Evolutionary conservation across 2,888 invertebrate species (phyloP).

Genomic region (Protophormia terraenovae): DNA sequence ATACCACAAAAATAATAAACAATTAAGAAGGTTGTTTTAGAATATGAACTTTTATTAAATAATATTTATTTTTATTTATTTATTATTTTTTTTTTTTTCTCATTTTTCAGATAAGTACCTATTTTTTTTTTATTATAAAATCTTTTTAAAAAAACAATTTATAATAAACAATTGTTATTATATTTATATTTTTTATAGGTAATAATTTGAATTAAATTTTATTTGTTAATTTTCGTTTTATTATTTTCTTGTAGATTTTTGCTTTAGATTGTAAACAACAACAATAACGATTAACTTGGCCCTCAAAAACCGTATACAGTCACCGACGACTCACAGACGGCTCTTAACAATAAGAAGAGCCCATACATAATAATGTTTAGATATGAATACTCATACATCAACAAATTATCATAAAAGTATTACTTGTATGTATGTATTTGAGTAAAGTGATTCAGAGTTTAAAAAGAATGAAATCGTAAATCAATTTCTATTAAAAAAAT

Average conservation of each 20-base stretch:
- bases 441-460: background rate
- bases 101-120: background rate
- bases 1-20: background rate
- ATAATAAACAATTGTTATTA: background rate
- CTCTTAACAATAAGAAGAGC: slow-evolving; percentile 26
- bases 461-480: background rate
- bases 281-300: slow-evolving; percentile 34
- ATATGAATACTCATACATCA: background rate
- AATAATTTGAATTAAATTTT: background rate
- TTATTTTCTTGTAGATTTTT: background rate
- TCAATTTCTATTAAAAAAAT: too few relatives aligned
- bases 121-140: background rate
- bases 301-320: background rate
- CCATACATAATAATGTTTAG: background rate
- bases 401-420: background rate
- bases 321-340: background rate
- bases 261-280: slow-evolving; percentile 13
- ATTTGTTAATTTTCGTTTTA: background rate
- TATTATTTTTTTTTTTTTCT: background rate
- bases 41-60: background rate
- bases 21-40: background rate
- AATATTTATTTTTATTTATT: too few relatives aligned
- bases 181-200: background rate
- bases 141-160: background rate
- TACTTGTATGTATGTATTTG: background rate